A percentile compares a stretch with the other conserved stretches of the same genome.
Conservation (phyloP, 30 jellyfish, hydroid and myxozoan species). For the Morbakka virulenta region DNA sequence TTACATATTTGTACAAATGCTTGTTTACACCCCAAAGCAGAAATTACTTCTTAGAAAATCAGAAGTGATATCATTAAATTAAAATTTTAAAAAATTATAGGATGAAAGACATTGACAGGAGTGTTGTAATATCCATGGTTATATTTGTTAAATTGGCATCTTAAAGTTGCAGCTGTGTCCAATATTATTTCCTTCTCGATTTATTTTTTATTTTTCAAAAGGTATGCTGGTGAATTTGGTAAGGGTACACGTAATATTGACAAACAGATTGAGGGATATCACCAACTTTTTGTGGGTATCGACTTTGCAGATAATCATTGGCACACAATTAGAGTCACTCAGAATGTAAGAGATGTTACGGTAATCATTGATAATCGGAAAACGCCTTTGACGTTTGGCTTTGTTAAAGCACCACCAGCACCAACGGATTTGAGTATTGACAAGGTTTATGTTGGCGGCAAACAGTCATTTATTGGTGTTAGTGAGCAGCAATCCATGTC, state of each 20-base stretch:
- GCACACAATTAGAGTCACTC: conserved; percentile 87
- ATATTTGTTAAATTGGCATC: too few relatives aligned
- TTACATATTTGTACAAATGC: too few relatives aligned
- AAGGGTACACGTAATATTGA: conserved; percentile 72
- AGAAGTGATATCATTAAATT: too few relatives aligned
- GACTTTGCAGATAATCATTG: conserved; percentile 97
- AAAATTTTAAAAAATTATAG: too few relatives aligned
- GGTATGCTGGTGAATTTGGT: conserved; percentile 98
- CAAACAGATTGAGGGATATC: conserved; percentile 88
- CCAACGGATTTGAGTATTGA: conserved; percentile 78
- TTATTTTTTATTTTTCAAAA: conserved; percentile 1
- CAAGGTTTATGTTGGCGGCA: conserved; percentile 78
- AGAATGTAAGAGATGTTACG: conserved; percentile 76
- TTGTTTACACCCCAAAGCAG: too few relatives aligned
- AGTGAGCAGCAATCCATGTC: conserved; percentile 63
- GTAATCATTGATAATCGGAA: conserved; percentile 74
- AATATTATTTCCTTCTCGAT: too few relatives aligned
- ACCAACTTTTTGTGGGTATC: conserved; percentile 83
- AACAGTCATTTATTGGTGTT: conserved; percentile 60
- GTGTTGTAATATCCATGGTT: too few relatives aligned
- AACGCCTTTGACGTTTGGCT: conserved; percentile 64
- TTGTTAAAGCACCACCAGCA: conserved; percentile 90
- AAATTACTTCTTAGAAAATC: too few relatives aligned
- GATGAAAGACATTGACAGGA: too few relatives aligned
- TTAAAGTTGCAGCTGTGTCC: too few relatives aligned